phyloP scores from a whole-genome alignment of 1,140 invertebrate genomes.

The Amphibalanus amphitrite region DNA sequence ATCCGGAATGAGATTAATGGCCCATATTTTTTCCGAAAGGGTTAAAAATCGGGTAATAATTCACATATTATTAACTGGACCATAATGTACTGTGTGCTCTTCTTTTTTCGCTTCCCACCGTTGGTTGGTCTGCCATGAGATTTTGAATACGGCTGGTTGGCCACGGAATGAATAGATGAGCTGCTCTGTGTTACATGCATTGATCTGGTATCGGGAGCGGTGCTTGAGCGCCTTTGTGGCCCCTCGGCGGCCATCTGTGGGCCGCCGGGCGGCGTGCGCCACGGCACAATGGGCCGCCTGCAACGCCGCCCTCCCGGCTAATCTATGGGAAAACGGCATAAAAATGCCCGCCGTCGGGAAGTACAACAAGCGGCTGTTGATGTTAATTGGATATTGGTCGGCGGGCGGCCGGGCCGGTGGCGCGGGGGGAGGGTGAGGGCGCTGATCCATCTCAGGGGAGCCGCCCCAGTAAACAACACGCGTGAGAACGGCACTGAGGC shows the following conservation, averaged over 20 bases:
- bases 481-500: not conserved
- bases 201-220: not conserved
- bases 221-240: not conserved
- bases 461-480: not conserved
- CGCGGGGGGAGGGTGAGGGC: not conserved
- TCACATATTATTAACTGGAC: not conserved
- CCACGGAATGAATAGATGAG: not conserved
- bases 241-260: not conserved
- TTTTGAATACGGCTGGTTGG: not conserved
- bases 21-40: not conserved
- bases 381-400: not conserved
- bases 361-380: constrained; percentile 1
- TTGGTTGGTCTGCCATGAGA: not conserved
- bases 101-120: not conserved
- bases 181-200: not conserved
- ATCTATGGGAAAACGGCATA: not conserved
- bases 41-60: not conserved
- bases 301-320: not conserved
- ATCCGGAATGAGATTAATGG: not conserved
- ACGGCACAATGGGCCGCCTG: not conserved
- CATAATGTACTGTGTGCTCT: not conserved
- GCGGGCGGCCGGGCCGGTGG: too few species aligned
- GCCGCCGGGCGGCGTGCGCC: too few species aligned
- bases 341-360: not conserved
- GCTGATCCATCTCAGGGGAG: not conserved